Base-by-base conservation (phyloP, 2,797 vertebrate species). In the Artibeus lituratus region DNA sequence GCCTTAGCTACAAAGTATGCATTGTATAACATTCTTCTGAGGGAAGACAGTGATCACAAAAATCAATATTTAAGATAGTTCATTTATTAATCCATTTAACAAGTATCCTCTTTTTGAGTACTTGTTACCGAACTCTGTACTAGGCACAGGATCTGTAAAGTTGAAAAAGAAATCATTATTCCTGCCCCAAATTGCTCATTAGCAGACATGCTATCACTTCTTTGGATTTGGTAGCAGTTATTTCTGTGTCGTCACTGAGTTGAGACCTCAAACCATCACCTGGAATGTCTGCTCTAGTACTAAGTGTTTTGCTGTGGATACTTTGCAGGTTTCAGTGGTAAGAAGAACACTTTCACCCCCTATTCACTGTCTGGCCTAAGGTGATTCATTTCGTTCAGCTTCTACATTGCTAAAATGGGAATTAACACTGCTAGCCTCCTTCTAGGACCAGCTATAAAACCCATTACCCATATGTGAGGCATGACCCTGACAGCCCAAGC, bases 371-470 rank as follows among this genome's bases (percentile, higher is more conserved):
- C 82, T 74, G 73, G 69, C 87, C 85, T 47, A 35, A 80, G 26
- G 65, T 51, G 65, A 81, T 51, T 94, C 70, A 77, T 72, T 91
- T 72, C 84, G n/a, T 26, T 89, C 67, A 87, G 35, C 74, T 87
- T n/a, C 44, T 65, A 3, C 22, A 47, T 86, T 62, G 39, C 39
- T 91, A 80, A 87, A 72, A 59, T 37, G 65, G 67, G 65, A 92
- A 94, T 86, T 24, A 74, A 73, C 49, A 32, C 21, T 42, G 5
- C 4, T 10, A 6, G 77, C 32, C 6, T n/a, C 62, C 84, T 89
- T 95, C 88, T 69, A 92, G 78, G 42, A 47, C 69, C 83, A 87
- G 37, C 85, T 74, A 10, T 74, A 57, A 87, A 96, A 74, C 37
- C 94, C 86, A 11, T 51, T 74, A 55, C 90, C 73, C 53, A 18